Evolutionary conservation across 2,797 vertebrate species (phyloP).

Genomic region (Aulostomus chinensis): DNA sequence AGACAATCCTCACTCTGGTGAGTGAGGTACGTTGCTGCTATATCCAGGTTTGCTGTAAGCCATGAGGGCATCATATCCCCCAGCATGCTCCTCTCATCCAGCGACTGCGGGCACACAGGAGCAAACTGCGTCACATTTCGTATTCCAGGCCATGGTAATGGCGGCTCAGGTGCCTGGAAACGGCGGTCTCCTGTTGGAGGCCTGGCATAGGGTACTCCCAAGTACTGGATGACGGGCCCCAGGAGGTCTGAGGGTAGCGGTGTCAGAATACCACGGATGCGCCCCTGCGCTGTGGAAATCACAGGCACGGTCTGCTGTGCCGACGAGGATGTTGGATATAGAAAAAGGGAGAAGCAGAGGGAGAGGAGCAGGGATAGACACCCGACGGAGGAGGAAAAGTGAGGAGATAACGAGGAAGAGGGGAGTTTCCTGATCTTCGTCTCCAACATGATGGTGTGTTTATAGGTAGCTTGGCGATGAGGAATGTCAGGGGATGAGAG

Average conservation of each 20-base stretch:
- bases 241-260: slow-evolving; percentile 92
- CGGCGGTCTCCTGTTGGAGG: slow-evolving; percentile 91
- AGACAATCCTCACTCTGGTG: slow-evolving; percentile 96
- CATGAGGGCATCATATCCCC: slow-evolving; percentile 94
- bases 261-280: slow-evolving; percentile 90
- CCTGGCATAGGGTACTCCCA: slow-evolving; percentile 93
- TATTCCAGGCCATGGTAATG: slow-evolving; percentile 89
- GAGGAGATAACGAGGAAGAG: not conserved
- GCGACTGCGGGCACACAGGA: slow-evolving; percentile 90
- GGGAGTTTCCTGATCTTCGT: slow-evolving; percentile 36
- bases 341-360: slow-evolving; percentile 44
- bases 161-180: slow-evolving; percentile 93
- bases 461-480: slow-evolving; percentile 10
- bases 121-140: slow-evolving; percentile 93
- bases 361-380: slow-evolving; percentile 30
- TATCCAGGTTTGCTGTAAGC: slow-evolving; percentile 96
- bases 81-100: slow-evolving; percentile 91
- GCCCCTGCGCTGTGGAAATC: slow-evolving; percentile 91
- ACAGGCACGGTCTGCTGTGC: slow-evolving; percentile 78
- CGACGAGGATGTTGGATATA: slow-evolving; percentile 34
- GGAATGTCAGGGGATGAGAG: not conserved
- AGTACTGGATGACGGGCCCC: slow-evolving; percentile 93
- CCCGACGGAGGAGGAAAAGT: slow-evolving; percentile 12
- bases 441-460: slow-evolving; percentile 47
- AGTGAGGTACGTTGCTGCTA: slow-evolving; percentile 89